These are phyloP conservation scores for Hoplias malabaricus DNA, from an alignment of 2,113 vertebrate genomes.

Conservation along the genomic window DNA sequence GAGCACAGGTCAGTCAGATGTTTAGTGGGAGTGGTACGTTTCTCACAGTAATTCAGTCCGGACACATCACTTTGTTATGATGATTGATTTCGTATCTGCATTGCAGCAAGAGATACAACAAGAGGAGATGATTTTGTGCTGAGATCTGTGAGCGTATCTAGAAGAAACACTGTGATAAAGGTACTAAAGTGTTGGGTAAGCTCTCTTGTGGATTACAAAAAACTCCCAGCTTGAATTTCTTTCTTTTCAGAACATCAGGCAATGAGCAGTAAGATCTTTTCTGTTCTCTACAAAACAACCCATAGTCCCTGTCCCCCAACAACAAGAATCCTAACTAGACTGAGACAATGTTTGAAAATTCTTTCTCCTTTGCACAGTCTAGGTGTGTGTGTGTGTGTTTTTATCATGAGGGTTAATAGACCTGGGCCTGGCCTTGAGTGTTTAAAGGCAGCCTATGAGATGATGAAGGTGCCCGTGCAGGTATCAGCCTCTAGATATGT, in stretches of 20 bases:
- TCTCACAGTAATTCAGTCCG: not conserved
- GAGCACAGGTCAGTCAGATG: not conserved
- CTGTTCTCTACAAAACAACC: not conserved
- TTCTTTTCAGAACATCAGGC: not conserved
- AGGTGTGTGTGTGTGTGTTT: not conserved
- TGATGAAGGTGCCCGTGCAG: not conserved
- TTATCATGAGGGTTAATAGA: not conserved
- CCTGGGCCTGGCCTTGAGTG: not conserved
- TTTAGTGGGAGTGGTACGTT: not conserved
- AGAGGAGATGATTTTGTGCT: not conserved
- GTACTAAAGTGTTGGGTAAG: not conserved
- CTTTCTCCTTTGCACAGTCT: not conserved
- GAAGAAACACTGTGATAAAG: not conserved
- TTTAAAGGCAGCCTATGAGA: not conserved
- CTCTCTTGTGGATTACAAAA: not conserved
- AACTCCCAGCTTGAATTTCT: not conserved
- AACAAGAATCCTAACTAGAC: not conserved
- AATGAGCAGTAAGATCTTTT: not conserved
- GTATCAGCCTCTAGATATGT: not conserved
- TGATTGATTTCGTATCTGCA: not conserved
- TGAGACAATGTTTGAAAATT: not conserved
- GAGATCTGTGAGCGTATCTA: not conserved
- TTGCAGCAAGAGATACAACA: not conserved
- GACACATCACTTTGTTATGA: not conserved
- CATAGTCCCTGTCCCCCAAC: not conserved